These are phyloP conservation scores for Tanypteryx hageni DNA, from an alignment of 2,888 invertebrate genomes.

Conservation along the genomic window DNA sequence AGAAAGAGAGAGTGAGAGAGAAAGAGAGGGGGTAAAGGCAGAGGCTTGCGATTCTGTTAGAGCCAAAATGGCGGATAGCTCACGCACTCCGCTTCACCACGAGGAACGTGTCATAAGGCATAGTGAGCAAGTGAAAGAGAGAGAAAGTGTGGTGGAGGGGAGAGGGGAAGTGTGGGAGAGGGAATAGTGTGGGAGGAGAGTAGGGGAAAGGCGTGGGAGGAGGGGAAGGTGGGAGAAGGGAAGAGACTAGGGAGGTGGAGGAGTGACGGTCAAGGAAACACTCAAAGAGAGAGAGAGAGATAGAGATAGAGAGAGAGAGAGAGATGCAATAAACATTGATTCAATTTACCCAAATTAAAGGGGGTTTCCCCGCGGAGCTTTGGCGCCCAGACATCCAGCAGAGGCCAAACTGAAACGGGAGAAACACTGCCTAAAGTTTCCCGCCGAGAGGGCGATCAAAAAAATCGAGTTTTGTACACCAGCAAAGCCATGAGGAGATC, in stretches of 20 bases:
- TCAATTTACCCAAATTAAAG: slow-evolving; percentile 62
- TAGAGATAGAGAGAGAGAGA: not conserved
- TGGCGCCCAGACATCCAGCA: slow-evolving; percentile 61
- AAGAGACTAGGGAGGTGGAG: not conserved
- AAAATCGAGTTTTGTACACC: slow-evolving; percentile 9
- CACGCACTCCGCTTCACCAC: not conserved
- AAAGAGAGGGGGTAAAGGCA: not conserved
- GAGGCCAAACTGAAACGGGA: slow-evolving; percentile 63
- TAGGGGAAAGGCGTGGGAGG: not conserved
- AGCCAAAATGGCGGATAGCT: not conserved
- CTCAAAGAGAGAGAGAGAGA: not conserved
- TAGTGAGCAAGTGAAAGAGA: not conserved
- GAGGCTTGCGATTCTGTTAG: slow-evolving; percentile 12
- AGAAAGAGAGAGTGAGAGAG: not conserved
- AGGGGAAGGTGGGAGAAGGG: not conserved
- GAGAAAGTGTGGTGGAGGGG: not conserved
- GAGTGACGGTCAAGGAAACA: not conserved
- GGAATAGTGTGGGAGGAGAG: not conserved
- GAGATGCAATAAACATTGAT: slow-evolving; percentile 61
- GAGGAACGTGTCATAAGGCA: not conserved
- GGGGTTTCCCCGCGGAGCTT: slow-evolving; percentile 49
- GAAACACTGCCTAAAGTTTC: slow-evolving; percentile 53
- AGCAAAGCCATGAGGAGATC: not conserved
- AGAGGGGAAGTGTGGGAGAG: not conserved
- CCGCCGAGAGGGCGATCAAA: slow-evolving; percentile 49